Base-by-base conservation (phyloP, 1,140 invertebrate genomes). In the Conopomorpha cramerella region DNA sequence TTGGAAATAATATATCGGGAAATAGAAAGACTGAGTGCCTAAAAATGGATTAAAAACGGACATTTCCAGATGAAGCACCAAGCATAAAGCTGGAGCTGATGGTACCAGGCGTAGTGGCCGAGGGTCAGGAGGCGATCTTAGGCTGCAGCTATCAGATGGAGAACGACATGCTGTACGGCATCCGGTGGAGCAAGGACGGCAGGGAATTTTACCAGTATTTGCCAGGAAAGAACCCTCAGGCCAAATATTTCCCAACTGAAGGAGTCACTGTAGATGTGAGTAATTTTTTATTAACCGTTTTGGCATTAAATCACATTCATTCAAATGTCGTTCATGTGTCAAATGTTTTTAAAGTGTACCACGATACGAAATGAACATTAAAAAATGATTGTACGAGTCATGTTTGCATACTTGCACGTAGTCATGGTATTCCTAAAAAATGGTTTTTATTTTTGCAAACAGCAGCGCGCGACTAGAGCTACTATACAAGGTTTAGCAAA, bases 111-210 rank as follows among this genome's bases (percentile, higher is more conserved):
- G 78, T 83, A 43, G 81, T 81, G 30, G 81, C 79, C 4, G 82
- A 83, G 54, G 77, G 77, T 2, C 62, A 77, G 13, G 72, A 79
- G 28, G 80, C 81, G 10, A 63, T 79, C 30, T 58, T 84, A 16
- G 78, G 78, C 37, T 84, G 83, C 53, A 67, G 73, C 38, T 84
- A 79, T 44, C 80, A 84, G 49, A 62, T 80, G 55, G 82, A 82
- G 45, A 82, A 78, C 6, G 86, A 87, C 30, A 72, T 77, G 1
- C 76, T 92, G 8, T 90, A 90, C 64, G 88, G 88, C 0, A 85
- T 91, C 40, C 91, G 90, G 67, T 92, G 88, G 89, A 90, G 89
- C 66, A 89, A 89, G 52, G 86, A 89, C 41, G 82, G 82, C 25
- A 71, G 81, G 40, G 85, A 91, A 58, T 89, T 91, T 68, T 92